These are phyloP conservation scores for Conus canariensis DNA, from an alignment of 2,888 invertebrate species.

Conservation along the genomic window DNA sequence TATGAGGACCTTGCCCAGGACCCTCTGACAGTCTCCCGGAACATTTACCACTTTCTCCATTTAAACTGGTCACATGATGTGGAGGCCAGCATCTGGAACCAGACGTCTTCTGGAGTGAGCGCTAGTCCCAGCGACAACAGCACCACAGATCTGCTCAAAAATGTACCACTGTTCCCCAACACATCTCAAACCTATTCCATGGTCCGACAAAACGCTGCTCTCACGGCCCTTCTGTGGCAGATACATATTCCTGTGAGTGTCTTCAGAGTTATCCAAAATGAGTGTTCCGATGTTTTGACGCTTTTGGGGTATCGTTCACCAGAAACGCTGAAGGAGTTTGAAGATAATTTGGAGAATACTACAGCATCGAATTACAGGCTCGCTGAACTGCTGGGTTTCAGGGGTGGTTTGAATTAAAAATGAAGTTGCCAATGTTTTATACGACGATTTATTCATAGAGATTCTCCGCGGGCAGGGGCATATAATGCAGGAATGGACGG, in stretches of 20 bases:
- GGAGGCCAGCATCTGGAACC: neutral
- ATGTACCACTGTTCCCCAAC: neutral
- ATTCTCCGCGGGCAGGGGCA: too few species aligned
- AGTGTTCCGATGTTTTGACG: constrained; percentile 10
- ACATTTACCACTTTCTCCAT: constrained; percentile 33
- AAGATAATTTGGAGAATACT: neutral
- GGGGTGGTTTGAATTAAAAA: neutral
- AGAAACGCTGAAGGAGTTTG: neutral
- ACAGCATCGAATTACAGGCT: neutral
- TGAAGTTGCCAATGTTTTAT: neutral
- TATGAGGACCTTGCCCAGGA: constrained; percentile 28
- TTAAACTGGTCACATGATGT: neutral
- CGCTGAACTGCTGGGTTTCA: neutral
- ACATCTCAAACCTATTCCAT: neutral
- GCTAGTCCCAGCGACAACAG: neutral
- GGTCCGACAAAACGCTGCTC: neutral
- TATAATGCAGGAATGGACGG: too few species aligned
- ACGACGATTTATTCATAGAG: too few species aligned
- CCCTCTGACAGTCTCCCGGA: neutral
- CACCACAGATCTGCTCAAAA: neutral
- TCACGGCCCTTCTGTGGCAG: constrained; percentile 1
- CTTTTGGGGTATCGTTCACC: constrained; percentile 4
- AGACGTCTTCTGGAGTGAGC: neutral
- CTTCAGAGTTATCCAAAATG: neutral
- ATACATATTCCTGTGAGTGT: neutral